These are phyloP conservation scores for Pinctada fucata DNA, from an alignment of 2,888 invertebrate species.

Conservation along the genomic window DNA sequence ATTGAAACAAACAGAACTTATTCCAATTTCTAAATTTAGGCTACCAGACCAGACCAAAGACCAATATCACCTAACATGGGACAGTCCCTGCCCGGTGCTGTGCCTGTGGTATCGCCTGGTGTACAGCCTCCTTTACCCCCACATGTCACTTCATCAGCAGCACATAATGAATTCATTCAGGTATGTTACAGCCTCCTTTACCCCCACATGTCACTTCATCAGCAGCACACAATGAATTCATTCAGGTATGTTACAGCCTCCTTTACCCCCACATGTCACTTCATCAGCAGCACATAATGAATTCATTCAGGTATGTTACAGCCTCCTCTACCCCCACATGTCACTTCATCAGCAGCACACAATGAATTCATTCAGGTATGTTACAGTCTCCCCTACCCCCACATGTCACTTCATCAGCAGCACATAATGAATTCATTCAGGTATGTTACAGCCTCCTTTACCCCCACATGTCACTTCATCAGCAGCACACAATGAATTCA, in stretches of 20 bases:
- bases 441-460: conserved; percentile 39
- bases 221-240: conserved; percentile 58
- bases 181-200: conserved; percentile 35
- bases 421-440: conserved; percentile 61
- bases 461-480: conserved; percentile 29
- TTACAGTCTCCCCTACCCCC: conserved; percentile 22
- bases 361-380: conserved; percentile 59
- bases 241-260: conserved; percentile 46
- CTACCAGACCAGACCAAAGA: conserved; percentile 9
- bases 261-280: conserved; percentile 11
- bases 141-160: conserved; percentile 31
- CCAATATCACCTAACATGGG: conserved; percentile 16
- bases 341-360: conserved; percentile 45
- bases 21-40: neutral
- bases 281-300: conserved; percentile 56
- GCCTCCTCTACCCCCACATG: conserved; percentile 24
- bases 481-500: conserved; percentile 58
- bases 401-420: conserved; percentile 34
- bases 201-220: conserved; percentile 19
- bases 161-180: conserved; percentile 61
- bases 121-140: conserved; percentile 28
- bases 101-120: neutral
- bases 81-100: conserved; percentile 23
- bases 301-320: conserved; percentile 50
- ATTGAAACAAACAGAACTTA: too few species aligned